These are phyloP conservation scores for Fregata magnificens DNA, from an alignment of 2,113 vertebrate species.

Conservation along the genomic window DNA sequence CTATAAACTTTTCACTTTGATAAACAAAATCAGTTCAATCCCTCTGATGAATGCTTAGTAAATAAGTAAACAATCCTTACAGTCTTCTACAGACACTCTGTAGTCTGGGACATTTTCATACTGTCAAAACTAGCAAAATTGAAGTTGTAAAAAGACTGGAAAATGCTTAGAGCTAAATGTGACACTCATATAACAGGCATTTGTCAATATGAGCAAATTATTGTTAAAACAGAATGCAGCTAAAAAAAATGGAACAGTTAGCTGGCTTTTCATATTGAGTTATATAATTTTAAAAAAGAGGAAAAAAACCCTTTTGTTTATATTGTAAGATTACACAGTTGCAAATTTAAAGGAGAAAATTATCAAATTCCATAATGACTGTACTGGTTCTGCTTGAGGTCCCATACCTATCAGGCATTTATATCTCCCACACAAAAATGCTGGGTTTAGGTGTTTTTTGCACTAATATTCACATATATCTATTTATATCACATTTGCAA, in stretches of 20 bases:
- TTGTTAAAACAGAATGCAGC: background rate
- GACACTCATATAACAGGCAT: background rate
- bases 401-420: background rate
- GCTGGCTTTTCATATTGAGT: background rate
- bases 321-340: background rate
- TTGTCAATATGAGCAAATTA: background rate
- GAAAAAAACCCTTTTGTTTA: accelerated
- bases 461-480: background rate
- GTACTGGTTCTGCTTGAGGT: background rate
- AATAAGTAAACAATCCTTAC: background rate
- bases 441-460: background rate
- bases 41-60: background rate
- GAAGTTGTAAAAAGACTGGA: background rate
- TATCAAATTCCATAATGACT: background rate
- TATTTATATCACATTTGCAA: background rate
- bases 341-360: background rate
- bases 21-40: background rate
- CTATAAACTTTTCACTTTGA: background rate
- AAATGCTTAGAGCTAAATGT: background rate
- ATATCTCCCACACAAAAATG: background rate
- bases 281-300: background rate
- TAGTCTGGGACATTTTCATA: background rate
- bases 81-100: background rate
- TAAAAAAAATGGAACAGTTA: background rate
- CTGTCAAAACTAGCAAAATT: background rate